Evolutionary conservation across 92 coral and sea anemone species (phyloP).

Genomic region (Epizoanthus illoricatus): DNA sequence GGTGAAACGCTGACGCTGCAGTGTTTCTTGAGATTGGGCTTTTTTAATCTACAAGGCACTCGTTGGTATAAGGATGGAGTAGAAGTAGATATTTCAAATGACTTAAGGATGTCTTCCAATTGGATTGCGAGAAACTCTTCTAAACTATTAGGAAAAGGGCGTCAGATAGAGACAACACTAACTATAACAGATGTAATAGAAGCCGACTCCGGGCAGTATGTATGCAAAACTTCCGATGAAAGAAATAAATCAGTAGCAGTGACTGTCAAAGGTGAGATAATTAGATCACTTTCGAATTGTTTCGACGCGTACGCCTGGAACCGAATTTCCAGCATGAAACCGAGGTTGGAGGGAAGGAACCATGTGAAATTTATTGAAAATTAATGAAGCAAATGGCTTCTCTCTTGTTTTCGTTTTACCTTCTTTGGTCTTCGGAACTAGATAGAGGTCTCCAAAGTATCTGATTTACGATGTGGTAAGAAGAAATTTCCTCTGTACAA

Average conservation of each 20-base stretch:
- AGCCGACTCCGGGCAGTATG: slow-evolving; percentile 11
- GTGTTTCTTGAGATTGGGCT: slow-evolving; percentile 15
- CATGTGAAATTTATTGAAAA: no score
- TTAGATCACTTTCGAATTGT: not conserved
- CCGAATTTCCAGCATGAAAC: no score
- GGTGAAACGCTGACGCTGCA: slow-evolving; percentile 5
- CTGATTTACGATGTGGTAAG: no score
- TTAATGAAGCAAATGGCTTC: no score
- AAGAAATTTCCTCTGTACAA: no score
- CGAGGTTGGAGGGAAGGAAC: no score
- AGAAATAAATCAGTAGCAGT: slow-evolving; percentile 8
- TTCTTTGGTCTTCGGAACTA: no score
- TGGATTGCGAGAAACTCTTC: not conserved
- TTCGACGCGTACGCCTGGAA: no score
- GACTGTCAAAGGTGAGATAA: slow-evolving; percentile 9
- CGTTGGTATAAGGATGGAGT: slow-evolving; percentile 32
- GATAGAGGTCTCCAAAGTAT: no score
- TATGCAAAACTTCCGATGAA: slow-evolving; percentile 2
- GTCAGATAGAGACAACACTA: not conserved
- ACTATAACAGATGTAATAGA: not conserved
- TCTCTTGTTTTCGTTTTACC: no score
- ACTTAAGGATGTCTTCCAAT: not conserved
- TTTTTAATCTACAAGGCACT: not conserved
- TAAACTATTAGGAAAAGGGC: slow-evolving; percentile 1
- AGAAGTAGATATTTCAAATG: not conserved